These are phyloP conservation scores for Paradisaea rubra DNA, from an alignment of 2,113 vertebrate species.

Conservation along the genomic window DNA sequence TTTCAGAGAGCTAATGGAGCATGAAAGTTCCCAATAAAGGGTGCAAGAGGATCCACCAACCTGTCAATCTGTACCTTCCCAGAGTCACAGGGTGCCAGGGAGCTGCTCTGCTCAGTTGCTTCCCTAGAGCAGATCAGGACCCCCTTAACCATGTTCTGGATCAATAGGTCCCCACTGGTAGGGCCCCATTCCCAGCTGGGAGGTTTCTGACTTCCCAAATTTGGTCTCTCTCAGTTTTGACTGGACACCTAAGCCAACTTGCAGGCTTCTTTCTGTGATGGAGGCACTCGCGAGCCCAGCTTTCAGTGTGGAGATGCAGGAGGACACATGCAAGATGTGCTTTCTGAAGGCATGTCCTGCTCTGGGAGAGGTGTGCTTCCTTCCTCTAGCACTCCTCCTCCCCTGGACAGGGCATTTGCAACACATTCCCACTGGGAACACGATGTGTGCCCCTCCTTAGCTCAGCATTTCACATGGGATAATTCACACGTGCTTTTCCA, in stretches of 20 bases:
- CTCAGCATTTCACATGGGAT: background rate
- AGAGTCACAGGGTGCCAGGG: background rate
- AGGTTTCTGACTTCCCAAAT: background rate
- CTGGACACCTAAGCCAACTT: background rate
- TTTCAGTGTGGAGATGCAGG: background rate
- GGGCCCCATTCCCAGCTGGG: background rate
- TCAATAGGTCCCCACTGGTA: background rate
- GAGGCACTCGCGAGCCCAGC: fast-evolving
- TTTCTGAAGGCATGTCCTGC: background rate
- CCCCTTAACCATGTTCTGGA: background rate
- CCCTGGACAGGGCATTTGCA: background rate
- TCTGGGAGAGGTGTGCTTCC: background rate
- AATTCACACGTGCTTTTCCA: background rate
- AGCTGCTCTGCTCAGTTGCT: background rate
- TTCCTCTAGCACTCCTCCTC: background rate
- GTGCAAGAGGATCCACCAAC: background rate
- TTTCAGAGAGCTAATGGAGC: background rate
- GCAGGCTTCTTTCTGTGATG: background rate
- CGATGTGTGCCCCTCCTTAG: background rate
- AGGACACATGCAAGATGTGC: background rate
- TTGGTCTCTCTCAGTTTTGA: background rate
- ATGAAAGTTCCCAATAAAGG: background rate
- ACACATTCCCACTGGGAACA: background rate
- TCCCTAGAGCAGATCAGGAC: background rate
- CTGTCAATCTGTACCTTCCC: background rate